Conservation (phyloP, 2,888 invertebrate genomes). For the Cryptophagus acutangulus region DNA sequence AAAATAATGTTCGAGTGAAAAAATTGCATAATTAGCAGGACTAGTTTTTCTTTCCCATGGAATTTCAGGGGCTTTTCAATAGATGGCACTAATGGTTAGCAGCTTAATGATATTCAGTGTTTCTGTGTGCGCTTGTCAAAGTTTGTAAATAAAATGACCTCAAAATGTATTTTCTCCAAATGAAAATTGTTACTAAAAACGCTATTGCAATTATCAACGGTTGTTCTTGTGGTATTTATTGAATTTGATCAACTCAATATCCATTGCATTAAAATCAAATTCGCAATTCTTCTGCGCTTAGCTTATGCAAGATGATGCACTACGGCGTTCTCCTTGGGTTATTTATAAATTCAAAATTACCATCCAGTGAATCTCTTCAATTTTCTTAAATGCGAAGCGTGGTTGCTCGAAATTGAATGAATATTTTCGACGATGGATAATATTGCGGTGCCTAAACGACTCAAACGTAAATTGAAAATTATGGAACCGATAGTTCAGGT, state of each 20-base stretch:
- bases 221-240: too few species aligned
- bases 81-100: too few species aligned
- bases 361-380: too few species aligned
- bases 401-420: too few species aligned
- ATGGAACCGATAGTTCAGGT: slow-evolving; percentile 26
- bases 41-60: too few species aligned
- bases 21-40: too few species aligned
- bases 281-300: too few species aligned
- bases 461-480: slow-evolving; percentile 28
- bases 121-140: slow-evolving; percentile 5
- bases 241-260: too few species aligned
- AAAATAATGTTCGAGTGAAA: too few species aligned
- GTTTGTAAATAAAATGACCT: slow-evolving; percentile 24
- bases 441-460: slow-evolving; percentile 25
- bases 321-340: slow-evolving; percentile 18
- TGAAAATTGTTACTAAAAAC: too few species aligned
- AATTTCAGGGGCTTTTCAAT: too few species aligned
- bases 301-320: slow-evolving; percentile 4
- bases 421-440: slow-evolving; percentile 22
- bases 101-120: slow-evolving; percentile 1
- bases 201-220: not conserved
- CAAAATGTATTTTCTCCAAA: too few species aligned
- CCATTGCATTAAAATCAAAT: not conserved
- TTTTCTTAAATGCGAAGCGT: not conserved
- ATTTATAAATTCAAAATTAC: slow-evolving; percentile 22